Evolutionary conservation across 1,140 invertebrate species (phyloP).

Genomic region (Melipona quadrifasciata): DNA sequence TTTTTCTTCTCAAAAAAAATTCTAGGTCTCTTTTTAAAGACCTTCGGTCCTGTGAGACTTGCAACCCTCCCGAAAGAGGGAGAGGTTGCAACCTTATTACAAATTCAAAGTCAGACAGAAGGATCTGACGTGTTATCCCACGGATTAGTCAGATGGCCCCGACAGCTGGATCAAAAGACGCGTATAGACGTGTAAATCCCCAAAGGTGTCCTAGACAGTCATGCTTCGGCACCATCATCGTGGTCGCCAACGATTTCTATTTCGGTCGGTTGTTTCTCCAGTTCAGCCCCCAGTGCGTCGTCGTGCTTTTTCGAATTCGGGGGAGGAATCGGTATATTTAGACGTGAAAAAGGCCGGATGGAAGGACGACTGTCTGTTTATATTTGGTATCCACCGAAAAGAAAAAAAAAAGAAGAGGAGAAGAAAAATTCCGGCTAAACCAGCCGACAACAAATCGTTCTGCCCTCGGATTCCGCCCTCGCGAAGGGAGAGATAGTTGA

Average conservation of each 20-base stretch:
- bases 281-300: background rate
- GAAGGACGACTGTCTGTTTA: slow-evolving; percentile 23
- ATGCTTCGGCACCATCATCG: too few relatives aligned
- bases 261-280: slow-evolving; percentile 21
- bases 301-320: background rate
- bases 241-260: background rate
- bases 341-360: slow-evolving; percentile 20
- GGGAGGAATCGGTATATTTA: slow-evolving; percentile 14
- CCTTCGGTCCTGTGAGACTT: background rate
- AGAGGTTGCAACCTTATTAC: too few relatives aligned
- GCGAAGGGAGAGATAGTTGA: background rate
- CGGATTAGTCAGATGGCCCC: background rate
- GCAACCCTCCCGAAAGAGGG: background rate
- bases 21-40: background rate
- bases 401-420: background rate
- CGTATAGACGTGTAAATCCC: background rate
- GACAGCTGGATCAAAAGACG: background rate
- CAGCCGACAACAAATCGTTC: slow-evolving; percentile 14
- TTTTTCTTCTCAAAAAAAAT: background rate
- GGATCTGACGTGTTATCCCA: background rate
- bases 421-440: background rate
- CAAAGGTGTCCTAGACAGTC: background rate
- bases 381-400: background rate
- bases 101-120: too few relatives aligned
- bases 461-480: background rate